phyloP scores from a whole-genome alignment of 2,113 vertebrate species.

The Patagioenas fasciata region DNA sequence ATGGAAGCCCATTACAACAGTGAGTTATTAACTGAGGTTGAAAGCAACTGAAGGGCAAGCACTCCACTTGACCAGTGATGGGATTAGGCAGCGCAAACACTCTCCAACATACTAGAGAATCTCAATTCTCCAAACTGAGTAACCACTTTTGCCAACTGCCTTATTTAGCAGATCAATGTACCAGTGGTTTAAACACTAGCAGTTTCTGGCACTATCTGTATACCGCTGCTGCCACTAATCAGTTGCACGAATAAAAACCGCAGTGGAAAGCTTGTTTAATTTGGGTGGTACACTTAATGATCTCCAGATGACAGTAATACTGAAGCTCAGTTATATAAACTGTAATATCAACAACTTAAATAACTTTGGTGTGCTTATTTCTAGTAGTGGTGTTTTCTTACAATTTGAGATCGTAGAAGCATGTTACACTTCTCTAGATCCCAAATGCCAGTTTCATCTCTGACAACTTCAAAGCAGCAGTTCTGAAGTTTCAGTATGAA shows the following conservation, averaged over 20 bases:
- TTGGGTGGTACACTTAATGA: background rate
- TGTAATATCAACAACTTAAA: background rate
- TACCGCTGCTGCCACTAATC: too few relatives aligned
- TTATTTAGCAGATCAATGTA: background rate
- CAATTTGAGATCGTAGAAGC: fast-evolving
- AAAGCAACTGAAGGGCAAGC: background rate
- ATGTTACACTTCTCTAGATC: background rate
- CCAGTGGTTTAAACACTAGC: too few relatives aligned
- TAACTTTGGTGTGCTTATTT: background rate
- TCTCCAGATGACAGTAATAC: background rate
- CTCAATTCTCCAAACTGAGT: background rate
- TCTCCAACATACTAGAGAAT: background rate
- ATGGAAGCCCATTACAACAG: background rate
- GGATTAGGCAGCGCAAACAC: background rate
- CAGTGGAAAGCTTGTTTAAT: background rate
- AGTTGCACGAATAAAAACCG: background rate
- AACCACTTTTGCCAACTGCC: background rate
- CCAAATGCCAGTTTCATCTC: background rate
- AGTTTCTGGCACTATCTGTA: too few relatives aligned
- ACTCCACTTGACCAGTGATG: background rate
- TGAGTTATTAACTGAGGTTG: background rate
- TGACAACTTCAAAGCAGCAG: background rate
- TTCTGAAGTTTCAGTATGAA: background rate
- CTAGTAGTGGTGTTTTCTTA: background rate
- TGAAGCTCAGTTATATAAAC: background rate